These are phyloP conservation scores for Netta rufina DNA, from an alignment of 2,797 vertebrate species.

Conservation along the genomic window DNA sequence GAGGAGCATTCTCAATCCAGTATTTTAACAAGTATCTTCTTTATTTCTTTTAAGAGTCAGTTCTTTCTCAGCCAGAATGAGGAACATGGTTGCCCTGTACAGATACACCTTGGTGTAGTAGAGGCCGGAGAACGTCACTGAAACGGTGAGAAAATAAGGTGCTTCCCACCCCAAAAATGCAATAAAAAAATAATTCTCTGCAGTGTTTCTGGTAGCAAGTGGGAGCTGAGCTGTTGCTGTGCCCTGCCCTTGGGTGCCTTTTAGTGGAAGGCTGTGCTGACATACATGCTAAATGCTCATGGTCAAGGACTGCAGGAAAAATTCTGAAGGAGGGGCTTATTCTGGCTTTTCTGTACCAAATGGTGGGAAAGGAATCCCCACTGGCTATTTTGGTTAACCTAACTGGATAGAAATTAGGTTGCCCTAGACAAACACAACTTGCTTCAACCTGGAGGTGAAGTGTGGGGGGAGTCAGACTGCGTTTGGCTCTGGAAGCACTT, in stretches of 20 bases:
- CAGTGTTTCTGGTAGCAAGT: not conserved
- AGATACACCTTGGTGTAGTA: accelerated
- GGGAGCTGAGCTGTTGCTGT: not conserved
- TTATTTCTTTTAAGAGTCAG: not conserved
- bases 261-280: not conserved
- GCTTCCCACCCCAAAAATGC: not conserved
- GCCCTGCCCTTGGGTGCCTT: not conserved
- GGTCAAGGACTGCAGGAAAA: not conserved
- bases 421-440: not conserved
- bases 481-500: not conserved
- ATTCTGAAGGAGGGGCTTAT: not conserved
- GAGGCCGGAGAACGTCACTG: not conserved
- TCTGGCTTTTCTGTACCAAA: not conserved
- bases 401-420: not conserved
- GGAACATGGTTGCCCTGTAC: accelerated
- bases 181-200: not conserved
- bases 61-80: not conserved
- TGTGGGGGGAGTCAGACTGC: not conserved
- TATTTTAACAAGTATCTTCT: not conserved
- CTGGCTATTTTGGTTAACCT: not conserved
- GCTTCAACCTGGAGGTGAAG: not conserved
- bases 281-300: not conserved
- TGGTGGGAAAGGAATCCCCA: not conserved
- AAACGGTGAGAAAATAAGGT: not conserved
- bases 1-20: not conserved